Evolutionary conservation across 2,888 invertebrate genomes (phyloP), one percentile per base, ranked within the genome.

Genomic region (Nasonia oneida): DNA sequence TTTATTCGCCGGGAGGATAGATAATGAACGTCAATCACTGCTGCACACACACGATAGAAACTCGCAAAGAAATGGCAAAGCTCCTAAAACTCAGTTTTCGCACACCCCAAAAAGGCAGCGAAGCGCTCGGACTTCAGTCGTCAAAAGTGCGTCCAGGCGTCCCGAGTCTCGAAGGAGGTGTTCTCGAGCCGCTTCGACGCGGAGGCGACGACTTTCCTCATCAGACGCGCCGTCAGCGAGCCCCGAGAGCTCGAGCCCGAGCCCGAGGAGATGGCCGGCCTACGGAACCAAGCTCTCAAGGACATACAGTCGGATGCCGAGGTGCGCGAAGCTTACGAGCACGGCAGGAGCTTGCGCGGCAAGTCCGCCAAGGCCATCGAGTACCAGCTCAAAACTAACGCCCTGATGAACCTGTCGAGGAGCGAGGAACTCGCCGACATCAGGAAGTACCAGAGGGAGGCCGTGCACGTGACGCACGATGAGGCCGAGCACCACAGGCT

Each of bases 301-400:
- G 93, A 93, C 74, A 87, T 92, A 23, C 93, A 93, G 81, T 82
- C 84, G 85, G 89, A 90, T 85, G 88, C 88, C 73, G 90, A 91
- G 42, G 88, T 91, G 0, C 89, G 90, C 64, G 91, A 92, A 29
- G 90, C 90, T 0, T 85, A 91, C 12, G 91, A 92, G 14, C 90
- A 91, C 39, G 91, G 91, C 1, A 95, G 94, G 88, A 94, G 94
- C 89, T 92, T 96, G 75, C 95, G 96, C 90, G 97, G 97, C 78
- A 97, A 96, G 94, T 97, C 97, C 3, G 97, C 97, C 8, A 95
- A 95, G 90, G 96, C 96, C 74, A 97, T 97, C 87, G 96, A 93
- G 87, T 91, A 92, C 79, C 92, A 93, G 29, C 86, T 94, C n/a
- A 91, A 90, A 84, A 89, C 92, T 2, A 92, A 92, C 23, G 90